Conservation (phyloP, 1,140 invertebrate genomes). For the Drosophila ambigua region DNA sequence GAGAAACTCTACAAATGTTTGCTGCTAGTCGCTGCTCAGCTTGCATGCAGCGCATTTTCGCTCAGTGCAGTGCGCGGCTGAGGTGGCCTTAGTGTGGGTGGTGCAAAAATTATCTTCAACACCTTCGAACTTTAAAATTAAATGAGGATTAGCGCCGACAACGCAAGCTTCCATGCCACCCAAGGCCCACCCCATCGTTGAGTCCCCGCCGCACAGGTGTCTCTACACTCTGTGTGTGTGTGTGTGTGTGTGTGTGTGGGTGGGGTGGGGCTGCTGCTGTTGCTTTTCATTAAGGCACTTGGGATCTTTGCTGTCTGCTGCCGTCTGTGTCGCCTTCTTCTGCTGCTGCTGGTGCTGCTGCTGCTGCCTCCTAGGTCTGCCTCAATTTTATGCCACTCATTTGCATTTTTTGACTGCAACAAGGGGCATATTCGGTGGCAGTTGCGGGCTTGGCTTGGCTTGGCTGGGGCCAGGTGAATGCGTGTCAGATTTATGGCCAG, state of each 20-base stretch:
- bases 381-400: constrained; percentile 66
- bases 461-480: constrained; percentile 19
- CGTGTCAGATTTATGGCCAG: constrained; percentile 60
- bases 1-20: no score
- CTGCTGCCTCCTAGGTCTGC: constrained; percentile 25
- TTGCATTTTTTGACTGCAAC: constrained; percentile 71
- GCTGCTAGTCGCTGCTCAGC: no score
- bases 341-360: constrained; percentile 7
- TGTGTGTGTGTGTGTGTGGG: constrained; percentile 16
- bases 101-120: constrained; percentile 83
- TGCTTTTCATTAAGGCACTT: constrained; percentile 79
- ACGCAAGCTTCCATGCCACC: constrained; percentile 49
- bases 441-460: neutral
- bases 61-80: constrained; percentile 26
- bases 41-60: neutral
- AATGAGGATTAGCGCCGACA: constrained; percentile 83
- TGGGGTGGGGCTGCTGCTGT: constrained; percentile 21
- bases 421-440: neutral
- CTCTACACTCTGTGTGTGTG: constrained; percentile 11
- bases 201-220: neutral
- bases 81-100: constrained; percentile 51
- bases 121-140: constrained; percentile 84
- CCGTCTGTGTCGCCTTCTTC: constrained; percentile 6
- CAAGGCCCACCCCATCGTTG: constrained; percentile 1
- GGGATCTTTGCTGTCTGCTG: constrained; percentile 71